phyloP scores from a whole-genome alignment of 2,888 invertebrate species.

The Notocelia uddmanniana region DNA sequence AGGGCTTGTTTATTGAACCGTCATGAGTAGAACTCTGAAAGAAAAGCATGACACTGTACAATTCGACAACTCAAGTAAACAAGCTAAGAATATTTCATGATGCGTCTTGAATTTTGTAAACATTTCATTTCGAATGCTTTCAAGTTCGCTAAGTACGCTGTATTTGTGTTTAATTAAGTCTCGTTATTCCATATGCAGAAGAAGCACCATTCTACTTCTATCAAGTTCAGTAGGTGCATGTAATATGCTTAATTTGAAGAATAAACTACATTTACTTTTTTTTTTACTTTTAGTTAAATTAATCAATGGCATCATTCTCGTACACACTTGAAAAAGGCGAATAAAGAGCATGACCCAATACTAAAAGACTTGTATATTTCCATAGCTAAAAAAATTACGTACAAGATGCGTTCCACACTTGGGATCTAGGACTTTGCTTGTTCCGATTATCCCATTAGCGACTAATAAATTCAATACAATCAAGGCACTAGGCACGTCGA shows the following conservation, averaged over 20 bases:
- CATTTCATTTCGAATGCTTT: background rate
- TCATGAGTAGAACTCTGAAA: background rate
- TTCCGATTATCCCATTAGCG: constrained; percentile 1
- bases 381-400: background rate
- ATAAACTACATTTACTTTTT: too few species aligned
- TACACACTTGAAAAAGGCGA: background rate
- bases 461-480: too few species aligned
- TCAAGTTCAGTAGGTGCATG: too few species aligned
- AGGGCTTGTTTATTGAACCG: background rate
- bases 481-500: background rate
- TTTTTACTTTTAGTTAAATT: too few species aligned
- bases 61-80: background rate
- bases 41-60: background rate
- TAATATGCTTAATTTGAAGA: too few species aligned
- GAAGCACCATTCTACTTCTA: background rate
- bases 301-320: background rate
- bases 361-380: too few species aligned
- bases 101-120: constrained; percentile 17
- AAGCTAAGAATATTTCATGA: background rate
- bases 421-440: background rate
- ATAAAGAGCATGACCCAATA: background rate
- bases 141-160: constrained; percentile 9
- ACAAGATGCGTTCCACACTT: background rate
- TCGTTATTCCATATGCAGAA: constrained; percentile 8
- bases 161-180: constrained; percentile 19